Percentiles rank a stretch among this genome's conserved stretches.
Evolutionary conservation across 2,113 vertebrate genomes (phyloP).

Genomic region (Tympanuchus pallidicinctus): DNA sequence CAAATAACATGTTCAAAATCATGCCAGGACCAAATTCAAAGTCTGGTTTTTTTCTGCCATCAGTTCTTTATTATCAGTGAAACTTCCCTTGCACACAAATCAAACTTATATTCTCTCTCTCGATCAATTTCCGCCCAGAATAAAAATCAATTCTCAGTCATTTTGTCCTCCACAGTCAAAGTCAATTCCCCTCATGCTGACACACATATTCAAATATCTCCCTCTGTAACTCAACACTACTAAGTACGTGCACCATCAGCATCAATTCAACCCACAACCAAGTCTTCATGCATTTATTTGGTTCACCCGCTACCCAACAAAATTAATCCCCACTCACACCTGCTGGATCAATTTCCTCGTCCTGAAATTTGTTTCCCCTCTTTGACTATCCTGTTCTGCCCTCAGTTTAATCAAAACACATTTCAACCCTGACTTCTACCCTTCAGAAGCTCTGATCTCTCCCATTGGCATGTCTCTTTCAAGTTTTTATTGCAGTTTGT

Average conservation of each 20-base stretch:
- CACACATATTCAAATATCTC: slow-evolving; percentile 45
- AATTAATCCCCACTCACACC: slow-evolving; percentile 32
- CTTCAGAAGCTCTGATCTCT: background rate
- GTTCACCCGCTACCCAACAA: background rate
- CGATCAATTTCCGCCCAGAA: slow-evolving; percentile 59
- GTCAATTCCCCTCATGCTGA: slow-evolving; percentile 48
- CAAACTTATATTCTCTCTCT: slow-evolving; percentile 28
- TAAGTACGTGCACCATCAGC: background rate
- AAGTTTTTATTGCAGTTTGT: background rate
- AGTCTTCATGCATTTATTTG: slow-evolving; percentile 18
- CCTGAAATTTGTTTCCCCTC: background rate
- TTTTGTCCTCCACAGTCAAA: slow-evolving; percentile 67
- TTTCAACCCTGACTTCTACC: background rate
- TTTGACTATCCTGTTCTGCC: background rate
- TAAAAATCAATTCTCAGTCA: slow-evolving; percentile 68
- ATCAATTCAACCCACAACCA: background rate
- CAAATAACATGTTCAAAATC: background rate
- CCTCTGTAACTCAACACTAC: background rate
- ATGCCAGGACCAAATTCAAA: background rate
- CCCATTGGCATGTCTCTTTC: background rate
- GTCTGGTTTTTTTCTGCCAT: background rate
- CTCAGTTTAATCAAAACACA: accelerated
- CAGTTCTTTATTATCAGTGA: background rate
- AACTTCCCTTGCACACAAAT: slow-evolving; percentile 11
- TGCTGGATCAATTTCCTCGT: background rate